Evolutionary conservation across 2,113 vertebrate genomes (phyloP), one percentile per base, ranked within the genome.

Genomic region (Eurypyga helias): DNA sequence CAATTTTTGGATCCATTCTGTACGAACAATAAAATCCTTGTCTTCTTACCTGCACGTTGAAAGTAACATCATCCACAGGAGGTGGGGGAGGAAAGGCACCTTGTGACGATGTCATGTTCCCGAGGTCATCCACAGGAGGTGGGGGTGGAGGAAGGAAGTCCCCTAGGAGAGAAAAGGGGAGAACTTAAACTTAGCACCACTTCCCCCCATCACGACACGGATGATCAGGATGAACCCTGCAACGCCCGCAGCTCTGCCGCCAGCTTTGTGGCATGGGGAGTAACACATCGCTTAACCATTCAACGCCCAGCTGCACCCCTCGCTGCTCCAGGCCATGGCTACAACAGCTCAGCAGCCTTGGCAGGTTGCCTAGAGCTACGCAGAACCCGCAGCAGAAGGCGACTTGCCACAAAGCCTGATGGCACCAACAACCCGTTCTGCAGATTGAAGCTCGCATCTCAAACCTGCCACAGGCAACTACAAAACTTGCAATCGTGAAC

Each of bases 121-220:
- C 95, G 1, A 97, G 95, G 11, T 99, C 98, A 67, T 98, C 97
- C 7, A 96, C 90, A 72, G 98, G 98, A 88, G 98, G 99, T 16
- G 99, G 99, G 0, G 99, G 99, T 29, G 98, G 98, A 54, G 97
- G 97, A 49, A 97, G 96, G 11, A 96, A 99, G 93, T 99, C 99
- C 19, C 94, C 98, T 98, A 96, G 72, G 89, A 83, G 25, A 95
- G 26, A 94, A 19, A 92, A 84, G 13, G 55, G 41, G 36, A 95
- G 34, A 89, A 70, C 33, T 95, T 28, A 83, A n/a, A n/a, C 23
- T 77, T 38, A 38, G 8, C 55, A 67, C 62, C 58, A 54, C 62
- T 57, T 55, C 31, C 46, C 54, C 12, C 38, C 16, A 28, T 48
- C 31, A 4, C 12, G 31, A 36, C 28, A 28, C 0, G 15, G n/a